Percentiles rank a stretch among this genome's conserved stretches.
Evolutionary conservation across 2,888 invertebrate genomes (phyloP).

Genomic region (Bombylius major): DNA sequence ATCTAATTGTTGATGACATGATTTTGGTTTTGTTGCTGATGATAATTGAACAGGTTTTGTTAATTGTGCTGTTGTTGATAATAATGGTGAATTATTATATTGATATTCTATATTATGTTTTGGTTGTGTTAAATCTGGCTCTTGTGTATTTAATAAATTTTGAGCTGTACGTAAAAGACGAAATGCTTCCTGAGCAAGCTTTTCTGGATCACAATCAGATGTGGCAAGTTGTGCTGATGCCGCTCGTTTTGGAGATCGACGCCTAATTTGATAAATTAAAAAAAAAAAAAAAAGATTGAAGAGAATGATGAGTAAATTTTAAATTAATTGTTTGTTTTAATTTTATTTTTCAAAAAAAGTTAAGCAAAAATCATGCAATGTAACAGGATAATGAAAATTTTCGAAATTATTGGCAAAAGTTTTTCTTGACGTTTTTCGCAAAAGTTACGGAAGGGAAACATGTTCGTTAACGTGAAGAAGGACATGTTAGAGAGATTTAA

Average conservation of each 20-base stretch:
- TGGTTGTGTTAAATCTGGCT: conserved; percentile 42
- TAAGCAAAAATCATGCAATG: no score
- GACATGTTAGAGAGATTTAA: no score
- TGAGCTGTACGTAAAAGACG: conserved; percentile 51
- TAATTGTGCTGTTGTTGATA: conserved; percentile 5
- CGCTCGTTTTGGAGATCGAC: conserved; percentile 13
- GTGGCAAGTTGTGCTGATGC: conserved; percentile 5
- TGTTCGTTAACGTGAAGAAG: no score
- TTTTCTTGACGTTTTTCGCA: no score
- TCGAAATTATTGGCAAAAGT: no score
- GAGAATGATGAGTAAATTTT: not conserved
- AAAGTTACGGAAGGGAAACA: no score
- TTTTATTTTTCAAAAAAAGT: no score
- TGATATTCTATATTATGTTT: conserved; percentile 5
- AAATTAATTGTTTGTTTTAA: not conserved
- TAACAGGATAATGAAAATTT: no score
- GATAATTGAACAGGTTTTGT: conserved; percentile 5
- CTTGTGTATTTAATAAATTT: conserved; percentile 48
- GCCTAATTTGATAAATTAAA: conserved; percentile 8
- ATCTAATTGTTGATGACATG: conserved; percentile 4
- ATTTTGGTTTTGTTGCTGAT: conserved; percentile 5
- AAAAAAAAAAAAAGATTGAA: not conserved
- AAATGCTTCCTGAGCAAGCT: conserved; percentile 53
- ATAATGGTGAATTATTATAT: not conserved
- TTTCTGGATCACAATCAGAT: conserved; percentile 46